Base-by-base conservation (phyloP, 2,888 invertebrate genomes). In the Liopterus haemorrhoidalis region DNA sequence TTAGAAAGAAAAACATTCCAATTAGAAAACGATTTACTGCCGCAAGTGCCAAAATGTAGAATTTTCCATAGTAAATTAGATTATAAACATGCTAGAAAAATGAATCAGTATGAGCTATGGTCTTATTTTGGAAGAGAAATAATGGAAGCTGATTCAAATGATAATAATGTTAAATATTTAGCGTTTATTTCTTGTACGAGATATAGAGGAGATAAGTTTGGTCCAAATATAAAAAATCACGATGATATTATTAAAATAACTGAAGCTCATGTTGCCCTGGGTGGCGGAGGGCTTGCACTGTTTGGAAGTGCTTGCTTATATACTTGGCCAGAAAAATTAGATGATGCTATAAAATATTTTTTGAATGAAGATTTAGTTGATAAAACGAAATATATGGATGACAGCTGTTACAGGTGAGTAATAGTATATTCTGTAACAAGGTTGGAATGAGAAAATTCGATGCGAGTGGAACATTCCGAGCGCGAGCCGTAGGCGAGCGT, bases 261-360 rank as follows among this genome's bases (percentile, higher is more conserved):
- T 5, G 78, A 82, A 62, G 90, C 82, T 1, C 85, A 92, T 65
- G 87, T 87, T n/a, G 93, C 94, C 1, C 71, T 94, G 46, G 94
- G 94, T 25, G 87, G 89, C 11, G 94, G 94, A 18, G 93, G 93
- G 1, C 70, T 96, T 48, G 95, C 94, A 5, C 69, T 95, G 9
- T 88, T 94, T 63, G 92, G 94, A 5, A 87, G 89, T 0, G 92
- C 84, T 1, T 91, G 87, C 61, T 75, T 95, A 38, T 88, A 91
- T 64, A 86, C 91, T 2, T 95, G 94, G 94, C 90, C 95, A 2
- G 75, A 75, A 19, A 67, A 65, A 32, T 70, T 89, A 48, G 71
- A 77, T 4, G 80, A 90, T 54, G 76, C 93, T 19, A 63, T 82
- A 50, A 20, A 60, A 55, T 57, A 74, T 51, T 79, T 85, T 57